phyloP scores from a whole-genome alignment of 2,113 vertebrate species.

The Natator depressus region DNA sequence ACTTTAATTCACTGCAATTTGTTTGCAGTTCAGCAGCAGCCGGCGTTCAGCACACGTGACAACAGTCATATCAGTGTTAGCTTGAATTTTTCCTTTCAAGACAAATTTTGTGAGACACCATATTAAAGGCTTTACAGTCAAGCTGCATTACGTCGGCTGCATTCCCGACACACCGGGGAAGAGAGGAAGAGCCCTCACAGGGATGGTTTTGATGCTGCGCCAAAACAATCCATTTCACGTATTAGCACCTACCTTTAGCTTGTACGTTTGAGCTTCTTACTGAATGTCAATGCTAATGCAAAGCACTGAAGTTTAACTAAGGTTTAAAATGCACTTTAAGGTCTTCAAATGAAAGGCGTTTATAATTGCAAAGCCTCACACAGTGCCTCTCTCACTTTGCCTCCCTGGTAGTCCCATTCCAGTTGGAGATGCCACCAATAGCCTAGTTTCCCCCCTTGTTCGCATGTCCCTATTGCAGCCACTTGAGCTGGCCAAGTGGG shows the following conservation, averaged over 20 bases:
- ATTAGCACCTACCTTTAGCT: not conserved
- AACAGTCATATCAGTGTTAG: not conserved
- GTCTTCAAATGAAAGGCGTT: not conserved
- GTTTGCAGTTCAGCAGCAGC: not conserved
- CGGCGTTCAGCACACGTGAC: not conserved
- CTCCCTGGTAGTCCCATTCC: not conserved
- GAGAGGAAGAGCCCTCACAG: not conserved
- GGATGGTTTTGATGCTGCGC: not conserved
- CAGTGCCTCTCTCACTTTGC: not conserved
- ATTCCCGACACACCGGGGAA: not conserved
- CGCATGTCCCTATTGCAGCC: not conserved
- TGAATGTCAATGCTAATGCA: not conserved
- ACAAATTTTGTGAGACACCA: not conserved
- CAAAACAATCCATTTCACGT: not conserved
- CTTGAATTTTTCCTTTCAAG: not conserved
- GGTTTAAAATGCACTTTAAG: not conserved
- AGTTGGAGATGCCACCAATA: not conserved
- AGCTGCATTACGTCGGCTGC: not conserved
- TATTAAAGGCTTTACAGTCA: not conserved
- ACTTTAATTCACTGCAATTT: not conserved
- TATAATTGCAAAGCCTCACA: not conserved
- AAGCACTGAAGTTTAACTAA: not conserved
- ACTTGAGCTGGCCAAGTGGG: not conserved
- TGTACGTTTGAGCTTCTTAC: not conserved
- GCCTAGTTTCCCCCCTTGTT: not conserved